These are phyloP conservation scores for Elephas maximus DNA, from an alignment of 2,113 vertebrate genomes.

Conservation along the genomic window DNA sequence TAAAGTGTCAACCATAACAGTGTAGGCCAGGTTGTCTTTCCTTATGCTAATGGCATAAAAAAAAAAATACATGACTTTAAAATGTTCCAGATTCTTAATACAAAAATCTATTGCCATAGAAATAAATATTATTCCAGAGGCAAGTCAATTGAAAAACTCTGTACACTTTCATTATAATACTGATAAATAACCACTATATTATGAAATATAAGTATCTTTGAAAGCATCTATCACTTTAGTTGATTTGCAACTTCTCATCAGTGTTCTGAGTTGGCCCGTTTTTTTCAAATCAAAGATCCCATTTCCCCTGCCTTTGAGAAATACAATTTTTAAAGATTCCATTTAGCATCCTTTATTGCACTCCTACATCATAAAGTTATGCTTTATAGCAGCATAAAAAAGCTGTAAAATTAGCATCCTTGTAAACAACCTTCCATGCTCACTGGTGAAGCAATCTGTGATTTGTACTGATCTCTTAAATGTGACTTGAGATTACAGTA, in stretches of 20 bases:
- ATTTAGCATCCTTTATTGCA: constrained; percentile 86
- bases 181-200: constrained; percentile 82
- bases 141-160: constrained; percentile 85
- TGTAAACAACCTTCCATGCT: constrained; percentile 88
- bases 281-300: constrained; percentile 72
- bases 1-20: constrained; percentile 69
- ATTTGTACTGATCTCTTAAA: constrained; percentile 79
- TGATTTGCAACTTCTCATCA: constrained; percentile 75
- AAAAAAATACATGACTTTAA: constrained; percentile 68
- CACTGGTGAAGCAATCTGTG: constrained; percentile 76
- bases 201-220: constrained; percentile 72
- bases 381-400: constrained; percentile 88
- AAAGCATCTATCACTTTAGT: constrained; percentile 68
- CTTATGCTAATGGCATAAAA: constrained; percentile 49
- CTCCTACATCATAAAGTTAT: constrained; percentile 90
- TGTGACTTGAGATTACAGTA: constrained; percentile 59
- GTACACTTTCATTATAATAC: constrained; percentile 86
- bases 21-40: constrained; percentile 74
- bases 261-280: constrained; percentile 77
- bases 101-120: constrained; percentile 86
- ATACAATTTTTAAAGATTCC: constrained; percentile 87
- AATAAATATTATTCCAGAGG: constrained; percentile 87
- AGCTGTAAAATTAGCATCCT: constrained; percentile 87
- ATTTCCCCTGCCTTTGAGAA: constrained; percentile 86
- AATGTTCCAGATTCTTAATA: constrained; percentile 80